Evolutionary conservation across 2,888 invertebrate genomes (phyloP).

Genomic region (Rhamnusium bicolor): DNA sequence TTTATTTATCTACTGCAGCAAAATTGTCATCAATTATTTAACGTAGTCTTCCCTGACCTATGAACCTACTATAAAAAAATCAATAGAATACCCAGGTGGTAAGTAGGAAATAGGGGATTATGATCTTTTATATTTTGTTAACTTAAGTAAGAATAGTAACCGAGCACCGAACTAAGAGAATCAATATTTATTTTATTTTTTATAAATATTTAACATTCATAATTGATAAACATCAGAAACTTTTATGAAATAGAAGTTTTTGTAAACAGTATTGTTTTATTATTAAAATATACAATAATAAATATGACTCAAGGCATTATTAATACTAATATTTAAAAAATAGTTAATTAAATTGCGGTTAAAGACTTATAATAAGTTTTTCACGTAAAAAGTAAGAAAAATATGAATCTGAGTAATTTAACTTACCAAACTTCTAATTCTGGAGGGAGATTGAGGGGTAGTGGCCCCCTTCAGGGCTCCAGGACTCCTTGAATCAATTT

Average conservation of each 20-base stretch:
- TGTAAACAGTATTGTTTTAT: neutral
- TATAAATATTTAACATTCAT: neutral
- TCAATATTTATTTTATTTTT: neutral
- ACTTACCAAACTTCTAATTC: slow-evolving; percentile 74
- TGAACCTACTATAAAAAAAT: slow-evolving; percentile 20
- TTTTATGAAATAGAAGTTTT: too few species aligned
- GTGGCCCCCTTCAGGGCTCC: slow-evolving; percentile 37
- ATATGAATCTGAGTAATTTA: neutral
- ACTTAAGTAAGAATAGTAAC: neutral
- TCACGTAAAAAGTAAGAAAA: neutral
- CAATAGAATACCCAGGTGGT: slow-evolving; percentile 27
- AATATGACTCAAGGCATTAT: neutral
- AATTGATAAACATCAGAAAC: neutral
- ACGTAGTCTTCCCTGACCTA: slow-evolving; percentile 10
- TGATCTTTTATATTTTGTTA: neutral
- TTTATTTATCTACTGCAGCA: neutral
- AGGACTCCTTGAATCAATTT: slow-evolving; percentile 38
- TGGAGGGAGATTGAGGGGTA: slow-evolving; percentile 69
- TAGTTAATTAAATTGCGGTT: neutral
- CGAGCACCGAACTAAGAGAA: neutral
- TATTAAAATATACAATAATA: too few species aligned
- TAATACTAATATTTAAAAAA: neutral
- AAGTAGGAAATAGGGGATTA: neutral
- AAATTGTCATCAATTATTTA: neutral
- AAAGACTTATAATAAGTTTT: neutral